Evolutionary conservation across 2,888 invertebrate species (phyloP).

Genomic region (Sipha maydis): DNA sequence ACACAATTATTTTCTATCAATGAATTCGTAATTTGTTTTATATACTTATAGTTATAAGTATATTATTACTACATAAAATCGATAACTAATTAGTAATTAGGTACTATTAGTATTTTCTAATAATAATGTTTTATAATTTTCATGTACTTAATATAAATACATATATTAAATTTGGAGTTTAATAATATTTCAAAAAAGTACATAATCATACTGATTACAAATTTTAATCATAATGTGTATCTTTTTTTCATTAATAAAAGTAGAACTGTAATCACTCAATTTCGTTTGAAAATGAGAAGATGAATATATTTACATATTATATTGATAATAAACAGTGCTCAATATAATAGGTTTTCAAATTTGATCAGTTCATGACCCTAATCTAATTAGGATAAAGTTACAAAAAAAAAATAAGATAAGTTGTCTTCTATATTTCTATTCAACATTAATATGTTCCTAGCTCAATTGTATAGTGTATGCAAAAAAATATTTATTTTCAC

Average conservation of each 20-base stretch:
- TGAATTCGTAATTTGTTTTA: background rate
- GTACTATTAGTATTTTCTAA: background rate
- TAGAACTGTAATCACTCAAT: background rate
- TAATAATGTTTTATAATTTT: background rate
- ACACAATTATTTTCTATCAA: background rate
- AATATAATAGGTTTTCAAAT: constrained; percentile 35
- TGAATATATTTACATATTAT: background rate
- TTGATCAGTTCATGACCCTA: background rate
- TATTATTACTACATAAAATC: background rate
- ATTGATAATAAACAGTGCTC: constrained; percentile 39
- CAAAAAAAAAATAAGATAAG: too few species aligned
- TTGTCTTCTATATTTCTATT: background rate
- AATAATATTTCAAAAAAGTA: background rate
- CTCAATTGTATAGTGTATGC: constrained; percentile 26
- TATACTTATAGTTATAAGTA: background rate
- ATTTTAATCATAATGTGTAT: background rate
- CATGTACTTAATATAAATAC: background rate
- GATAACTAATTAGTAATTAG: background rate
- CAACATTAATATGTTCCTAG: constrained; percentile 37
- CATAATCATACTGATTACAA: background rate
- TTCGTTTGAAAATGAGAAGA: background rate
- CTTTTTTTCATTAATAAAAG: background rate
- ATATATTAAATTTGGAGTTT: background rate
- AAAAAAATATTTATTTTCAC: constrained; percentile 28
- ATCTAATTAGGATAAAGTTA: background rate